Conservation (phyloP, 2,888 invertebrate genomes). For the Sarcophaga variegata region DNA sequence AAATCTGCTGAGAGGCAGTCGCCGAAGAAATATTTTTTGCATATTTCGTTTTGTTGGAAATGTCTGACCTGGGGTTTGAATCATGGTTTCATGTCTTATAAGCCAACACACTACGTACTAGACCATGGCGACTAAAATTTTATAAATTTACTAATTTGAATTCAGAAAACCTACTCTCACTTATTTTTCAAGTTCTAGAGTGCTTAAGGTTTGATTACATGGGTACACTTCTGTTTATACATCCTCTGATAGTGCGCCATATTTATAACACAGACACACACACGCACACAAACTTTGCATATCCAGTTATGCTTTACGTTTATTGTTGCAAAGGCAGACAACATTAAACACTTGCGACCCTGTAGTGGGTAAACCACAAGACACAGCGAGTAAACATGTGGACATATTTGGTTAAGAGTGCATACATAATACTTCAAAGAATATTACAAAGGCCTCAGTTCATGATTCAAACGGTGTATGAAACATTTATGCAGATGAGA, state of each 20-base stretch:
- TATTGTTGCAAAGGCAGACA: background rate
- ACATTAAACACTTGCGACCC: background rate
- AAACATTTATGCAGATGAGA: constrained; percentile 22
- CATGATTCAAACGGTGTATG: background rate
- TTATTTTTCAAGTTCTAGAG: background rate
- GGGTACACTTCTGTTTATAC: background rate
- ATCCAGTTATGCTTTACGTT: too few species aligned
- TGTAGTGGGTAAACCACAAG: background rate
- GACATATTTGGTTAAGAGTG: background rate
- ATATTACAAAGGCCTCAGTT: background rate
- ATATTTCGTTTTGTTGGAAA: too few species aligned
- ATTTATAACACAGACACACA: background rate
- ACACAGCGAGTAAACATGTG: background rate
- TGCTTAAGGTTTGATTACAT: background rate
- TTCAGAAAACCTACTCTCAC: too few species aligned
- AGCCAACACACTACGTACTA: too few species aligned
- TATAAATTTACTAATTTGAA: too few species aligned
- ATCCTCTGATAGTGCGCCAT: background rate
- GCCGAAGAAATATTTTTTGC: too few species aligned
- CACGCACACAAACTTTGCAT: background rate
- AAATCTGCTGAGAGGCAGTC: too few species aligned
- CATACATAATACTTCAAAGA: background rate
- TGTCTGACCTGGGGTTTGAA: too few species aligned
- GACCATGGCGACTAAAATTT: too few species aligned
- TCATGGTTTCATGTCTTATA: too few species aligned